Percentiles rank a stretch among this genome's conserved stretches.
Evolutionary conservation across 2,797 vertebrate species (phyloP).

Genomic region (Lagocephalus sceleratus): DNA sequence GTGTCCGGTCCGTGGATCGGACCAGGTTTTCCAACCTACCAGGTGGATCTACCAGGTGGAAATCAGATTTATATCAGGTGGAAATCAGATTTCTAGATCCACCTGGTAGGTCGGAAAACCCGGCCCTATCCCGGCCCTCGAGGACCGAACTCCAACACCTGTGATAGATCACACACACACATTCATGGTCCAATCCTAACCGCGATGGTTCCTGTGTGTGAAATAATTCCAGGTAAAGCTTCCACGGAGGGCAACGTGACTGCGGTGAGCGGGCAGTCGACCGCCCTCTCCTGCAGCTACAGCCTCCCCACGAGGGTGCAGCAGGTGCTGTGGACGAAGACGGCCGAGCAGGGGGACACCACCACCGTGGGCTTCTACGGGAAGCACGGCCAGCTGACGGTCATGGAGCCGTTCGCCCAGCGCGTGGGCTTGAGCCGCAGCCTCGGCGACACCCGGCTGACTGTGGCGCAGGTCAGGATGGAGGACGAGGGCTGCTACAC

Average conservation of each 20-base stretch:
- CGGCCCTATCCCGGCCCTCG: too few relatives aligned
- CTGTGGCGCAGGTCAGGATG: conserved; percentile 50
- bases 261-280: conserved; percentile 49
- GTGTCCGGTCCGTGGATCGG: too few relatives aligned
- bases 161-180: not conserved
- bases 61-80: too few relatives aligned
- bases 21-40: too few relatives aligned
- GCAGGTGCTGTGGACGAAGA: conserved; percentile 79
- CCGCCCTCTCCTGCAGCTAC: conserved; percentile 69
- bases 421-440: conserved; percentile 58
- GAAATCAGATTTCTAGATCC: too few relatives aligned
- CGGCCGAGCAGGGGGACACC: conserved; percentile 66
- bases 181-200: not conserved
- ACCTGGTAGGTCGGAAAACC: too few relatives aligned
- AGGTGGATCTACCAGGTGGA: too few relatives aligned
- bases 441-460: conserved; percentile 61
- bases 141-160: too few relatives aligned
- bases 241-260: conserved; percentile 66
- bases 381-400: conserved; percentile 6
- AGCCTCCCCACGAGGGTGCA: conserved; percentile 50
- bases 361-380: conserved; percentile 58
- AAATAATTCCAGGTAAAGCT: conserved; percentile 71
- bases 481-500: conserved; percentile 81
- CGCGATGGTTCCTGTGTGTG: too few relatives aligned
- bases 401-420: conserved; percentile 33